phyloP scores from a whole-genome alignment of 1,140 invertebrate genomes.

The Augochlora pura region DNA sequence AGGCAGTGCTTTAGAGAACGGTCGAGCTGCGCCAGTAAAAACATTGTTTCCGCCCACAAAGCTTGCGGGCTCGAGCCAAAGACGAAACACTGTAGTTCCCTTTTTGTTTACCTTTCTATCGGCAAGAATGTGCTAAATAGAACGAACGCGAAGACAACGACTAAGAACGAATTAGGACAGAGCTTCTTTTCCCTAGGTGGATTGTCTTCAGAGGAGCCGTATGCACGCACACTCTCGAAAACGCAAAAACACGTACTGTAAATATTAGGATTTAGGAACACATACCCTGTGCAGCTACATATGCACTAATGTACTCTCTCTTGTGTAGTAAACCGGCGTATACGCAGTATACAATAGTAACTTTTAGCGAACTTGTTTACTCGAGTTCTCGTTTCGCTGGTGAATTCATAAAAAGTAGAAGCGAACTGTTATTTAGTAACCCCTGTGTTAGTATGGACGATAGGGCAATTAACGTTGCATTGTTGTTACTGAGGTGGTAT shows the following conservation, averaged over 20 bases:
- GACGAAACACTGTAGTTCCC: not conserved
- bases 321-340: not conserved
- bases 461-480: no score
- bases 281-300: not conserved
- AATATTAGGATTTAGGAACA: not conserved
- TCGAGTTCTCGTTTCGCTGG: no score
- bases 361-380: no score
- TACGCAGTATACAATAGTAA: not conserved
- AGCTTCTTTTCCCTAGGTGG: constrained; percentile 14
- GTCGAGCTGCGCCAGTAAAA: constrained; percentile 19
- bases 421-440: no score
- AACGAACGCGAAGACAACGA: constrained; percentile 16
- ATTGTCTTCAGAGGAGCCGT: constrained; percentile 11
- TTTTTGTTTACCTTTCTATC: constrained; percentile 31
- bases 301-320: not conserved
- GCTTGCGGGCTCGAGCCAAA: constrained; percentile 19
- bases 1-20: constrained; percentile 13
- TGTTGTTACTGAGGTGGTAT: no score
- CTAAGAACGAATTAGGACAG: constrained; percentile 31
- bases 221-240: not conserved
- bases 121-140: constrained; percentile 16
- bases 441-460: no score
- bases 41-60: constrained; percentile 40
- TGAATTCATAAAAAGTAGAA: no score
- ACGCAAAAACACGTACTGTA: constrained; percentile 3